Base-by-base conservation (phyloP, 2,888 invertebrate species). In the Orthosia cruda region DNA sequence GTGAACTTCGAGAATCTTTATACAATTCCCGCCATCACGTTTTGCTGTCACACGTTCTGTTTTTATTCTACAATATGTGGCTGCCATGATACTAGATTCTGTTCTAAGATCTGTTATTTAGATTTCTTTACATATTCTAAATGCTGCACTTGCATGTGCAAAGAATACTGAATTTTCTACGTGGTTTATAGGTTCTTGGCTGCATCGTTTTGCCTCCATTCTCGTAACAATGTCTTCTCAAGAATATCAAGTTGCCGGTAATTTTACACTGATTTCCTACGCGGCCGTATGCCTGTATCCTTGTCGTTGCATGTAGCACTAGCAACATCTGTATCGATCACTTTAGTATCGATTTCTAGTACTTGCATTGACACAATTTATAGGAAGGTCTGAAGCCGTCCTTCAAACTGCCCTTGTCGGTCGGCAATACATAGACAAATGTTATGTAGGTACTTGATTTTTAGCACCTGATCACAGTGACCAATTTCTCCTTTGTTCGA, bases 161-260 rank as follows among this genome's bases (percentile, higher is more conserved):
- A 47, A 26, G 74, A 70, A 71, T 77, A 66, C 49, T 67, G 66
- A 71, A 62, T 69, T 62, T 55, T 63, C 32, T 52, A n/a, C 15
- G 32, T 63, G 59, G 40, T 84, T 66, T 70, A 74, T 73, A 77
- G 71, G 72, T 70, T 70, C 63, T 62, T 70, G 70, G 64, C 23
- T 54, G 52, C 65, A 32, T 69, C 66, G 66, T 68, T 69, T 68
- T 72, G 65, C 65, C 74, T 67, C 52, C 15, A 55, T 67, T 86
- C 74, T 72, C 69, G 74, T 78, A 74, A 77, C 65, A 73, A 79
- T 61, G 71, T 77, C 70, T 86, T 89, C 87, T 84, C 87, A 87
- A 85, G 87, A 88, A 86, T 90, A 88, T 89, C 84, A 77, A 76
- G 81, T 90, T 87, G 62, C 75, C 72, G 81, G 89, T 86, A 87